Percentiles rank a stretch among this genome's conserved stretches.
phyloP scores from a whole-genome alignment of 2,888 invertebrate species.

The Hetaerina titia region DNA sequence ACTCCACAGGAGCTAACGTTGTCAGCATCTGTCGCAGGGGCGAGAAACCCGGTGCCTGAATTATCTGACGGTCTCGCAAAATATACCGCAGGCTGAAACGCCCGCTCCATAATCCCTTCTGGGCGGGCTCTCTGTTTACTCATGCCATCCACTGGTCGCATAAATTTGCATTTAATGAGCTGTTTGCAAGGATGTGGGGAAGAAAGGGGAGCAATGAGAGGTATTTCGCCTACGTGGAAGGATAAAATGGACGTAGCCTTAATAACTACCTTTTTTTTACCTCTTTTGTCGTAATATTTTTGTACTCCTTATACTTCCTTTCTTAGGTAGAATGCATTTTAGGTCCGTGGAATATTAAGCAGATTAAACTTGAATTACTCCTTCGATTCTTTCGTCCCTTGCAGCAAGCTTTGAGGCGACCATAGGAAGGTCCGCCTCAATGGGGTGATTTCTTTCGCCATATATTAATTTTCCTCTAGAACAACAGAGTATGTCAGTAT shows the following conservation, averaged over 20 bases:
- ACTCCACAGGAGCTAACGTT: neutral
- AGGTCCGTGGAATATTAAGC: neutral
- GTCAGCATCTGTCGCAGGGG: neutral
- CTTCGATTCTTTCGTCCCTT: no score
- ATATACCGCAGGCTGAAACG: neutral
- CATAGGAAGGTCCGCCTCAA: no score
- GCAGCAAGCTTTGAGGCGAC: no score
- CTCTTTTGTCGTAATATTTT: neutral
- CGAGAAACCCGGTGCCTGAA: slow-evolving; percentile 10
- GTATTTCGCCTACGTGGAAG: neutral
- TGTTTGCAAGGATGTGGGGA: neutral
- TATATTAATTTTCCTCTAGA: no score
- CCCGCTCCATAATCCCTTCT: neutral
- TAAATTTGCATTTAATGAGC: slow-evolving; percentile 17
- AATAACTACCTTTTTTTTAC: neutral
- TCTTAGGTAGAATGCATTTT: neutral
- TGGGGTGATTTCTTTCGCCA: no score
- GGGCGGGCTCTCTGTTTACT: neutral
- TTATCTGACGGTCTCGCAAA: neutral
- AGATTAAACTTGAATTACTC: no score
- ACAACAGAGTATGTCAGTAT: no score
- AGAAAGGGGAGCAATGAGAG: neutral
- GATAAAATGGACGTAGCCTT: neutral
- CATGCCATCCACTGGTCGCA: slow-evolving; percentile 12
- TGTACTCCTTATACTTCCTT: neutral